These are phyloP conservation scores for Caenorhabditis tropicalis DNA, from an alignment of 1,140 invertebrate species.

Conservation along the genomic window DNA sequence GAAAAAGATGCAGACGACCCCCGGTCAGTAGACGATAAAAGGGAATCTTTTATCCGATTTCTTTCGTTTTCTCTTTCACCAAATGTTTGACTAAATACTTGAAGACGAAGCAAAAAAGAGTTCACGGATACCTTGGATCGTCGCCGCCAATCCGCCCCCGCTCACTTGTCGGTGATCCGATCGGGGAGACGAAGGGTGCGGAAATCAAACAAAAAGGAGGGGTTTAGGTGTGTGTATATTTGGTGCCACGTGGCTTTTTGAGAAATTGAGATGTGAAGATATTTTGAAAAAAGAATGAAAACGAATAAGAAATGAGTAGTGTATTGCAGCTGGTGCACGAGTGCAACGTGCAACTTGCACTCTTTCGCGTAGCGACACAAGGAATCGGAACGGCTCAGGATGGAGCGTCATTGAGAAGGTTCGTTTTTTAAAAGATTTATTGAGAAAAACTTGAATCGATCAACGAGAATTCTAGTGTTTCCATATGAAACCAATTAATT, in stretches of 20 bases:
- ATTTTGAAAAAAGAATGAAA: background rate
- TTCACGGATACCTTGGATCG: conserved; percentile 39
- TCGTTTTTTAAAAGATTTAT: background rate
- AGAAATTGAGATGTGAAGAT: background rate
- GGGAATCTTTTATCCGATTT: background rate
- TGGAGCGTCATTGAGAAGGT: conserved; percentile 51
- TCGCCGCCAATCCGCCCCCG: conserved; percentile 38
- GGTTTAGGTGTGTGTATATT: too few species aligned
- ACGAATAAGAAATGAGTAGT: conserved; percentile 4
- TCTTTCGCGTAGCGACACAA: conserved; percentile 65
- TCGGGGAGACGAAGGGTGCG: background rate
- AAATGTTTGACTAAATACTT: conserved; percentile 35
- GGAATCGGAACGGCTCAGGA: conserved; percentile 68
- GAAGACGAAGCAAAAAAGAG: conserved; percentile 32
- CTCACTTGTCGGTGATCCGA: conserved; percentile 44
- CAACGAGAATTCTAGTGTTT: background rate
- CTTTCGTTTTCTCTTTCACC: background rate
- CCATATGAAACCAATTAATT: too few species aligned
- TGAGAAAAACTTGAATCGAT: too few species aligned
- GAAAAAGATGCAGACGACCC: background rate
- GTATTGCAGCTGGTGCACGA: conserved; percentile 66
- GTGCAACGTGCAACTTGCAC: conserved; percentile 68
- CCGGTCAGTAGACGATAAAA: background rate
- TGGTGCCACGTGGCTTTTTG: background rate
- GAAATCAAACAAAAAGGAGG: conserved; percentile 11